Evolutionary conservation across 53 echinoderm and acorn worm species (phyloP).

Genomic region (Henricia sp.): DNA sequence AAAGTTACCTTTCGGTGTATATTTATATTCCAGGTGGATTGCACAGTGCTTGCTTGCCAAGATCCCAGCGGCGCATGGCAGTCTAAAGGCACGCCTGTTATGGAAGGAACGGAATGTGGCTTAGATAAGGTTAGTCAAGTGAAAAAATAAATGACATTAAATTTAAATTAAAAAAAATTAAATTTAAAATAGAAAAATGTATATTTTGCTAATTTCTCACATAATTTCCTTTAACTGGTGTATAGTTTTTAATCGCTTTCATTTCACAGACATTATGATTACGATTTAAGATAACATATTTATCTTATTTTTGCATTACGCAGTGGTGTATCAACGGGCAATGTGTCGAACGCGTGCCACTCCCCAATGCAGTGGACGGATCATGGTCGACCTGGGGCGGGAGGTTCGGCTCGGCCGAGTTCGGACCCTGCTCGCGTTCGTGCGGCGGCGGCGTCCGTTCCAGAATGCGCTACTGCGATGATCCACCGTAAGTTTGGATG

Average conservation of each 20-base stretch:
- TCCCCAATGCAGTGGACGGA: conserved; percentile 74
- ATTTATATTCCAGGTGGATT: conserved; percentile 36
- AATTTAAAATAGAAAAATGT: no score
- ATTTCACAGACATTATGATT: no score
- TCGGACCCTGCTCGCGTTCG: conserved; percentile 77
- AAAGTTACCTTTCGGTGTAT: conserved; percentile 19
- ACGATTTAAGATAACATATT: not conserved
- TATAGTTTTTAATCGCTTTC: no score
- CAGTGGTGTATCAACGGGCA: conserved; percentile 77
- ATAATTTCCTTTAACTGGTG: no score
- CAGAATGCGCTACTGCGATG: conserved; percentile 72
- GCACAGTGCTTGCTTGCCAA: conserved; percentile 56
- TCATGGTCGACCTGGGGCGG: conserved; percentile 80
- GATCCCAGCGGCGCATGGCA: conserved; percentile 44
- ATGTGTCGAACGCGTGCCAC: conserved; percentile 57
- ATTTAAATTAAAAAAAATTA: no score
- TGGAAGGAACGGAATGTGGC: conserved; percentile 84
- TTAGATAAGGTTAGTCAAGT: conserved; percentile 58
- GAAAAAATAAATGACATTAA: not conserved
- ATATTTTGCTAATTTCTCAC: no score
- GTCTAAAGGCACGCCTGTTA: conserved; percentile 61
- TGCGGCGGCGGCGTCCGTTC: conserved; percentile 84
- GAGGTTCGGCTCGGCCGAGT: conserved; percentile 17
- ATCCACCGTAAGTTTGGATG: conserved; percentile 78
- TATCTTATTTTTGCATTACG: not conserved